These are phyloP conservation scores for Acipenser oxyrinchus DNA, from an alignment of 2,797 vertebrate genomes.

Conservation along the genomic window DNA sequence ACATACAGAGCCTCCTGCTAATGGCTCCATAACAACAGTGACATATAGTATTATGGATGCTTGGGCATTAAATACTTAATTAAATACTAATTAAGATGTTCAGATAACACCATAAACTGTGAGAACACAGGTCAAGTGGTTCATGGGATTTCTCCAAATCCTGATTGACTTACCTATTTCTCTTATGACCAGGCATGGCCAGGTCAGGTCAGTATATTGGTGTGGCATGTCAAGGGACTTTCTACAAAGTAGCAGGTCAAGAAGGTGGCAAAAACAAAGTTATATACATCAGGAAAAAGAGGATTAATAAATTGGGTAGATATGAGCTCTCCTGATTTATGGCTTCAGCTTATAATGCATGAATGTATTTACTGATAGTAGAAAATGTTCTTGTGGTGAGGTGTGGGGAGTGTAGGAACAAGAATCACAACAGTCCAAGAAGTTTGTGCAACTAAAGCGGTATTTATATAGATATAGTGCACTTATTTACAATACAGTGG, in stretches of 20 bases:
- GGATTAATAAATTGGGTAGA: conserved; percentile 5
- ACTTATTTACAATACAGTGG: no score
- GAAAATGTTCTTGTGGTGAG: no score
- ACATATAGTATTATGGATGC: conserved; percentile 12
- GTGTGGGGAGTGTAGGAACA: no score
- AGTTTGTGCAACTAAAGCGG: no score
- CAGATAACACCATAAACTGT: conserved; percentile 63
- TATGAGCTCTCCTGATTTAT: background rate
- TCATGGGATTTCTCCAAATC: conserved; percentile 54
- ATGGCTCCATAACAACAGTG: background rate
- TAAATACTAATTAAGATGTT: conserved; percentile 33
- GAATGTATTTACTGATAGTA: background rate
- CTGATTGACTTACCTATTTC: conserved; percentile 54
- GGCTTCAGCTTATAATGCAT: background rate
- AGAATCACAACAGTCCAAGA: no score
- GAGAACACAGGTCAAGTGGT: conserved; percentile 57
- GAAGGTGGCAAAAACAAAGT: conserved; percentile 3
- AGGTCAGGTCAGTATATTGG: background rate
- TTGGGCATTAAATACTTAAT: conserved; percentile 44
- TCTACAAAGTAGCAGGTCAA: background rate
- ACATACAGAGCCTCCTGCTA: background rate
- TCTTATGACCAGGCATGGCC: conserved; percentile 23
- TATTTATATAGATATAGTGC: no score
- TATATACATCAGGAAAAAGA: conserved; percentile 3
- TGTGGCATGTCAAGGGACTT: conserved; percentile 15